Evolutionary conservation across 2,888 invertebrate species (phyloP).

Genomic region (Ashinkailepas kermadecensis): DNA sequence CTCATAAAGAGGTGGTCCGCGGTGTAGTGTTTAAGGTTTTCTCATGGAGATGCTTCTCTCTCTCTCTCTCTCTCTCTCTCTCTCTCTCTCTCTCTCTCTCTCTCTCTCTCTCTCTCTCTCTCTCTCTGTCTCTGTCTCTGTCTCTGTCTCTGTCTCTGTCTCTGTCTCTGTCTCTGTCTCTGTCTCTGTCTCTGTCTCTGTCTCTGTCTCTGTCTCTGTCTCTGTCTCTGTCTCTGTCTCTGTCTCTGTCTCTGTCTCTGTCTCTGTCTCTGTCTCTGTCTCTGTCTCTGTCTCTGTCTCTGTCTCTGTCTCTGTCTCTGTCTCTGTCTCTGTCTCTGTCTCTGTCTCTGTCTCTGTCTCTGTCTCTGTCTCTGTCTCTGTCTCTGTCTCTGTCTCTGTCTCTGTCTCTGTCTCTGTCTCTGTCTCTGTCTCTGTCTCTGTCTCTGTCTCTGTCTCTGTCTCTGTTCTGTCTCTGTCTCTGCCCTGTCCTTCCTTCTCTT

Average conservation of each 20-base stretch:
- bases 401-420: neutral
- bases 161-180: neutral
- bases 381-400: too few relatives aligned
- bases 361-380: too few relatives aligned
- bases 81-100: too few relatives aligned
- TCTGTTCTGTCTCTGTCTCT: constrained; percentile 1
- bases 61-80: neutral
- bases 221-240: neutral
- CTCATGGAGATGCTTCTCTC: neutral
- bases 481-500: neutral
- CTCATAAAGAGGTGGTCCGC: too few relatives aligned
- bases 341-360: too few relatives aligned
- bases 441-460: constrained; percentile 11
- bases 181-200: neutral
- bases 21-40: neutral
- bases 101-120: too few relatives aligned
- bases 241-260: neutral
- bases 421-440: constrained; percentile 7
- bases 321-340: neutral
- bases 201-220: neutral
- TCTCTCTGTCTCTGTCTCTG: neutral
- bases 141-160: constrained; percentile 23
- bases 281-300: neutral
- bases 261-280: neutral
- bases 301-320: neutral